Conservation (phyloP, 2,888 invertebrate species). For the Eupithecia subumbrata region DNA sequence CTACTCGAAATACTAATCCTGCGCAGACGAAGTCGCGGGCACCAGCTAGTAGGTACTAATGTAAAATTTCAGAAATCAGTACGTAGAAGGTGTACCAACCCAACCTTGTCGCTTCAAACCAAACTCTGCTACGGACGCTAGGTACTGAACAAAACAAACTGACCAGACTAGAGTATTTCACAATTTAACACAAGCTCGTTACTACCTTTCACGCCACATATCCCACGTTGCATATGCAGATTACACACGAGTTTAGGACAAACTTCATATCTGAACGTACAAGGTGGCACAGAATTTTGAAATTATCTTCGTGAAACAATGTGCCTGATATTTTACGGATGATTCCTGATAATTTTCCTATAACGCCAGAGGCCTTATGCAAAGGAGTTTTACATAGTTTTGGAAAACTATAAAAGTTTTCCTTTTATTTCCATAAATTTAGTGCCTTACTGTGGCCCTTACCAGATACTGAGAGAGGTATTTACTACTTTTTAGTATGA, state of each 20-base stretch:
- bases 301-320: background rate
- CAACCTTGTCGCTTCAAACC: background rate
- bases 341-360: too few relatives aligned
- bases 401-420: too few relatives aligned
- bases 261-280: conserved; percentile 36
- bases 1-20: too few relatives aligned
- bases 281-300: background rate
- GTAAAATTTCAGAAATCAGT: background rate
- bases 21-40: too few relatives aligned
- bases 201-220: conserved; percentile 35
- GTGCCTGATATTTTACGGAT: too few relatives aligned
- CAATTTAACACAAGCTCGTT: conserved; percentile 35
- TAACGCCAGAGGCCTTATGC: too few relatives aligned
- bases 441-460: too few relatives aligned
- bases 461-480: too few relatives aligned
- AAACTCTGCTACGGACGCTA: background rate
- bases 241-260: conserved; percentile 37
- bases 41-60: too few relatives aligned
- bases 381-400: too few relatives aligned
- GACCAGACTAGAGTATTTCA: conserved; percentile 21
- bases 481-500: too few relatives aligned
- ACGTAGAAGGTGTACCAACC: conserved; percentile 3
- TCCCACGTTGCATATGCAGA: conserved; percentile 39
- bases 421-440: too few relatives aligned
- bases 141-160: conserved; percentile 10